Conservation (phyloP, 1,140 invertebrate species). For the Zaprionus camerounensis region DNA sequence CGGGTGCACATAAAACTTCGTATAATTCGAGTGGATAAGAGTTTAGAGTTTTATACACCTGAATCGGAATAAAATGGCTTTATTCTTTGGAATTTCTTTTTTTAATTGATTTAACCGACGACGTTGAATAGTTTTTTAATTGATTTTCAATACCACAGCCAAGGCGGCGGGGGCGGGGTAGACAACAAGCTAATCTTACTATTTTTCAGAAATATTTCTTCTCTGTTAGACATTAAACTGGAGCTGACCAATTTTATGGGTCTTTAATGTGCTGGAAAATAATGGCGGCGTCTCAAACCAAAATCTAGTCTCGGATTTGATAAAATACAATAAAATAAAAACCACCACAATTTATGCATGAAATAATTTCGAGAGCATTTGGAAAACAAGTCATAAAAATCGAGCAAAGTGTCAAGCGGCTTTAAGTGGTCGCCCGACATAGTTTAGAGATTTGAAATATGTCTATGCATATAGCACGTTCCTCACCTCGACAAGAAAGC, state of each 20-base stretch:
- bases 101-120: slow-evolving; percentile 61
- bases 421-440: slow-evolving; percentile 46
- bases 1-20: slow-evolving; percentile 48
- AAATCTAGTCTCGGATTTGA: slow-evolving; percentile 5
- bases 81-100: slow-evolving; percentile 78
- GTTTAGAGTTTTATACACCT: slow-evolving; percentile 40
- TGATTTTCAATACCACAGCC: slow-evolving; percentile 64
- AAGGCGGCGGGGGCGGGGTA: neutral
- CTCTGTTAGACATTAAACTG: slow-evolving; percentile 54
- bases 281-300: slow-evolving; percentile 42
- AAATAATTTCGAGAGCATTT: slow-evolving; percentile 59
- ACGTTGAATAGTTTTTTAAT: slow-evolving; percentile 74
- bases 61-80: slow-evolving; percentile 58
- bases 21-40: slow-evolving; percentile 63
- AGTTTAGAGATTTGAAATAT: slow-evolving; percentile 18
- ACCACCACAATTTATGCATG: slow-evolving; percentile 59
- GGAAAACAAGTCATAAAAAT: slow-evolving; percentile 65
- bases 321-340: no score
- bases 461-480: slow-evolving; percentile 29
- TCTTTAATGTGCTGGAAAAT: slow-evolving; percentile 69
- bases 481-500: slow-evolving; percentile 8
- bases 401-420: slow-evolving; percentile 74
- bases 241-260: slow-evolving; percentile 69
- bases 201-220: slow-evolving; percentile 38
- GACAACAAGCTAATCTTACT: slow-evolving; percentile 31